Conservation (phyloP, 2,888 invertebrate genomes). For the Anticlea derivata region DNA sequence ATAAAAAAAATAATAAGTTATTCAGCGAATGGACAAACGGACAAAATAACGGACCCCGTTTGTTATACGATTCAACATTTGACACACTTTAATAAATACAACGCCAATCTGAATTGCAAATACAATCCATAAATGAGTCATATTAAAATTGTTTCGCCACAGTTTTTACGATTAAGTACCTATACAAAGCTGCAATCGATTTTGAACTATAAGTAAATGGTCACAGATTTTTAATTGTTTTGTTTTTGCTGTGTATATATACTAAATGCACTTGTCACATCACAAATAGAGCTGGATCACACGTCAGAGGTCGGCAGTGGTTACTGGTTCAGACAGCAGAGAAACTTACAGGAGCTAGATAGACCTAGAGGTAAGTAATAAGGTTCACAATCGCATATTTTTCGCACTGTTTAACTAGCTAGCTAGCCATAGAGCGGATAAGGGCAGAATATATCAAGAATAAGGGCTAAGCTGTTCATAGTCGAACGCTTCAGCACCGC, state of each 20-base stretch:
- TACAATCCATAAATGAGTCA: conserved; percentile 19
- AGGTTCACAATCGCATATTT: conserved; percentile 48
- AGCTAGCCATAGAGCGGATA: background rate
- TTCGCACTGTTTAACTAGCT: conserved; percentile 11
- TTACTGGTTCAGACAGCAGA: conserved; percentile 86
- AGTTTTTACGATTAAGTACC: conserved; percentile 2
- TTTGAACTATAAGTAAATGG: conserved; percentile 44
- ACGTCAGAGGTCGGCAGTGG: conserved; percentile 83
- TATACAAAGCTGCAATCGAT: background rate
- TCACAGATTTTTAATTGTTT: conserved; percentile 60
- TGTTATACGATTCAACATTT: conserved; percentile 18
- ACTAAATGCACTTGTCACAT: conserved; percentile 80
- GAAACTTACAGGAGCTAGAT: conserved; percentile 85
- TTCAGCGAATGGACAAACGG: conserved; percentile 13
- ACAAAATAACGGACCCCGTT: conserved; percentile 21
- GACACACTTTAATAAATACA: conserved; percentile 23
- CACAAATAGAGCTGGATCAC: conserved; percentile 81
- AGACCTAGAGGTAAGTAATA: conserved; percentile 67
- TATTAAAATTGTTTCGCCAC: conserved; percentile 11
- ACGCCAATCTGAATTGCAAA: conserved; percentile 25
- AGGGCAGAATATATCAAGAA: no score
- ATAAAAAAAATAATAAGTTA: conserved; percentile 16
- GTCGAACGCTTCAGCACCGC: background rate
- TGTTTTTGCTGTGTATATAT: conserved; percentile 81
- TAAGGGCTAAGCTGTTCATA: no score